Evolutionary conservation across 2,888 invertebrate species (phyloP), one percentile per base, ranked within the genome.

Genomic region (Drosophila nigricruria): DNA sequence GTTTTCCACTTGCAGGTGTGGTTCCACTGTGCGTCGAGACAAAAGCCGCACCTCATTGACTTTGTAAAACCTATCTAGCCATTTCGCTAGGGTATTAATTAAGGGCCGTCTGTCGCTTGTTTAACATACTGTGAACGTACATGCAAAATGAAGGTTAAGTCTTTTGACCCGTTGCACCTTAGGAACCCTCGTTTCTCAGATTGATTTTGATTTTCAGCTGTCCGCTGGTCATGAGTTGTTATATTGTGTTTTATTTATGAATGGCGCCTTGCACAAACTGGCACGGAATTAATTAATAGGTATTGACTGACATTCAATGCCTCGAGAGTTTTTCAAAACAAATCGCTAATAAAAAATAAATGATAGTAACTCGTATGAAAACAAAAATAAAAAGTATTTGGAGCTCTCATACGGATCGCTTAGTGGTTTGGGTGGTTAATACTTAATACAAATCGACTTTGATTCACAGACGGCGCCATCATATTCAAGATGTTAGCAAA

Each of bases 211-310:
- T n/a, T 47, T 36, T 30, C 10, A 32, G 52, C 27, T 66, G 12
- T 12, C 23, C 40, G 36, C 25, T 52, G 38, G 34, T 36, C 38
- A 27, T 12, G 18, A 27, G 27, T 5, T 12, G n/a, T 20, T 20
- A 5, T 32, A 18, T 14, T 18, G 23, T 58, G 23, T 59, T 66
- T 73, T 70, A 62, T 81, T 82, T 81, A 82, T 85, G 74, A 80
- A 79, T 71, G 73, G 73, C 88, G 71, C 82, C 82, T 69, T 79
- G 85, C 81, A 87, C 85, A 76, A 76, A 79, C 79, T 81, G 82
- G 82, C 79, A 85, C 84, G 76, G 73, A 72, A 67, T 70, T 42
- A 79, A 62, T 66, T 67, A 76, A 73, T 79, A 66, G 63, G 16
- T 59, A 54, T 66, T 69, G 63, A 58, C 57, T 63, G 53, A 47